phyloP scores from a whole-genome alignment of 2,888 invertebrate species.

The Limnephilus auricula region DNA sequence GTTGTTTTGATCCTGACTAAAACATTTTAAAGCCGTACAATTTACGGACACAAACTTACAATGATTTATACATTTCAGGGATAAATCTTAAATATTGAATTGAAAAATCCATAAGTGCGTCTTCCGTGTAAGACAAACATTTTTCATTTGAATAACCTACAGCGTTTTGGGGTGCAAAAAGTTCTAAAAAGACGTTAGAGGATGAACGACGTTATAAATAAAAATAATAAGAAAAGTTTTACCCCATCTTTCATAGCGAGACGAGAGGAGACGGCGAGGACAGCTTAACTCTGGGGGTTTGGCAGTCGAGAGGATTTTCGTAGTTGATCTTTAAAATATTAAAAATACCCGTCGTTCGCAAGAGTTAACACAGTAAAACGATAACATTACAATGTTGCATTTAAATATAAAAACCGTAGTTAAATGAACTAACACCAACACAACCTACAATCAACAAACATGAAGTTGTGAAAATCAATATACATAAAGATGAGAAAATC shows the following conservation, averaged over 20 bases:
- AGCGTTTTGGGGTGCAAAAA: conserved; percentile 22
- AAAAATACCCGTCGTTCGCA: conserved; percentile 7
- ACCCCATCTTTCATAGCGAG: conserved; percentile 44
- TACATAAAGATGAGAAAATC: too few relatives aligned
- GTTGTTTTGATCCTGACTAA: too few relatives aligned
- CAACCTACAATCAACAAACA: too few relatives aligned
- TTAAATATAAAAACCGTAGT: neutral
- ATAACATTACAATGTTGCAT: neutral
- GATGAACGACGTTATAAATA: conserved; percentile 75
- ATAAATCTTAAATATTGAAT: neutral
- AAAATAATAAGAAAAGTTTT: conserved; percentile 77
- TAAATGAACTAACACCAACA: neutral
- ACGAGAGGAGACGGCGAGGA: conserved; percentile 23
- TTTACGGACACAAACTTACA: neutral
- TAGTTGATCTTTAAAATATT: conserved; percentile 28
- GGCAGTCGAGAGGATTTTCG: neutral
- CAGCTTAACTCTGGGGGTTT: conserved; percentile 21
- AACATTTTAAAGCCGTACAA: too few relatives aligned
- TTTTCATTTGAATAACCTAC: conserved; percentile 12
- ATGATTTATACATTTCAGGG: neutral
- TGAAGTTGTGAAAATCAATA: too few relatives aligned
- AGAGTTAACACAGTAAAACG: conserved; percentile 12
- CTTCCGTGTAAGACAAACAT: neutral
- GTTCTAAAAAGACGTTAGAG: conserved; percentile 67
- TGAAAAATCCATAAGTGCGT: neutral